Percentiles rank a stretch among this genome's conserved stretches.
phyloP scores from a whole-genome alignment of 1,140 invertebrate genomes.

The Antheraea mylitta region DNA sequence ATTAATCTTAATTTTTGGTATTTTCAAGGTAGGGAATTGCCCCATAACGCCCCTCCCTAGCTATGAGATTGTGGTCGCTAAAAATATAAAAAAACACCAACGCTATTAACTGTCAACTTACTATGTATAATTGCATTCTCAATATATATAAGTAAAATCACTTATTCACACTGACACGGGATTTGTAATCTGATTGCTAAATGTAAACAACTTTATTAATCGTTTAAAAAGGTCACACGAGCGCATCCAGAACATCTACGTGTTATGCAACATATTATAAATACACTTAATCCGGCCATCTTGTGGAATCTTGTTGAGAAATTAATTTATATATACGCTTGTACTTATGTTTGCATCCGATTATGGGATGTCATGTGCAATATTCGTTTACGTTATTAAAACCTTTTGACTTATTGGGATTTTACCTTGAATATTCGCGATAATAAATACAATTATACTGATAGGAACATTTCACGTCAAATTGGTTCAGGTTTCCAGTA shows the following conservation, averaged over 20 bases:
- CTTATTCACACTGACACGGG: background rate
- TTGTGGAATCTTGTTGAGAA: background rate
- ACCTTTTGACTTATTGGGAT: background rate
- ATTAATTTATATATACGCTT: background rate
- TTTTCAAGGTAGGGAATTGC: no score
- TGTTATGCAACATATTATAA: background rate
- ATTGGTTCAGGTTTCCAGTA: no score
- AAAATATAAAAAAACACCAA: no score
- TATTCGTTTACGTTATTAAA: no score
- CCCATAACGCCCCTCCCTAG: no score
- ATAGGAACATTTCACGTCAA: no score
- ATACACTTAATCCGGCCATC: background rate
- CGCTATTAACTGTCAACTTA: no score
- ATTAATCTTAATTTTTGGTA: no score
- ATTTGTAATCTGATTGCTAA: constrained; percentile 1
- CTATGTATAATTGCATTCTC: background rate
- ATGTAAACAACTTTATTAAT: constrained; percentile 5
- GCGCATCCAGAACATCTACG: background rate
- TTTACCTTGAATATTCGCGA: no score
- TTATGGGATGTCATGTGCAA: no score
- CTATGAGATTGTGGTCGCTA: no score
- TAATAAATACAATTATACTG: background rate
- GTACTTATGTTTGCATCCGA: background rate
- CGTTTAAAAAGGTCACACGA: background rate
- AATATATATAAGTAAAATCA: background rate